Base-by-base conservation (phyloP, 2,797 vertebrate species). In the Takifugu ocellatus region DNA sequence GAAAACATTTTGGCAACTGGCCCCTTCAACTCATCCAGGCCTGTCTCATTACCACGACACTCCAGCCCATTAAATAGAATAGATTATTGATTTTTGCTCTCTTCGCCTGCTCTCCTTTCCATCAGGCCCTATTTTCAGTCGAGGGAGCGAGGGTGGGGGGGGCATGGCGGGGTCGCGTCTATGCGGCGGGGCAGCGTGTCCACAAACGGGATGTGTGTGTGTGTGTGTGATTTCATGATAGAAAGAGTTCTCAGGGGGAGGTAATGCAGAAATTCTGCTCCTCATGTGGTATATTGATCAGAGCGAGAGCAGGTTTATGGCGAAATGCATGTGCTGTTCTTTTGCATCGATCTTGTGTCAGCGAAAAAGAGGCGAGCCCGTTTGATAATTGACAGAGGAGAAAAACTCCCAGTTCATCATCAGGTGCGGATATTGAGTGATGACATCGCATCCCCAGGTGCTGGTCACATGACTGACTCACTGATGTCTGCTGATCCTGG, bases 1-100 rank as follows among this genome's bases (percentile, higher is more conserved):
- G 81, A 67, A 74, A 71, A 69, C 3, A 39, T 63, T 89, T 88
- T 72, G 84, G 68, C 67, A 77, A 74, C 21, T 65, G 84, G 86
- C 80, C 76, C 66, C 68, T 84, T 84, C 75, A 66, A 87, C 88
- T 90, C 92, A 93, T 94, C 89, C 89, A 92, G 91, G 92, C 91
- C 87, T 88, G 88, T 93, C 91, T 93, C 78, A 88, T 94, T 93
- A 91, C 84, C 68, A 82, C 89, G 91, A 93, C 92, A 93, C 90
- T 87, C 72, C 70, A 85, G 90, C 89, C 88, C 86, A 92, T 90
- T 92, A 91, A 91, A 92, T 74, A 91, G 90, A 94, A 93, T 89
- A 92, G 90, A 90, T 90, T 90, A 90, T 94, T 69, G 91, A 93
- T 92, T 92, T 21, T 86, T 82, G 78, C 86, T 88, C 89, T 93